Percentiles rank a stretch among this genome's conserved stretches.
Evolutionary conservation across 2,888 invertebrate species (phyloP).

Genomic region (Noctua janthe): DNA sequence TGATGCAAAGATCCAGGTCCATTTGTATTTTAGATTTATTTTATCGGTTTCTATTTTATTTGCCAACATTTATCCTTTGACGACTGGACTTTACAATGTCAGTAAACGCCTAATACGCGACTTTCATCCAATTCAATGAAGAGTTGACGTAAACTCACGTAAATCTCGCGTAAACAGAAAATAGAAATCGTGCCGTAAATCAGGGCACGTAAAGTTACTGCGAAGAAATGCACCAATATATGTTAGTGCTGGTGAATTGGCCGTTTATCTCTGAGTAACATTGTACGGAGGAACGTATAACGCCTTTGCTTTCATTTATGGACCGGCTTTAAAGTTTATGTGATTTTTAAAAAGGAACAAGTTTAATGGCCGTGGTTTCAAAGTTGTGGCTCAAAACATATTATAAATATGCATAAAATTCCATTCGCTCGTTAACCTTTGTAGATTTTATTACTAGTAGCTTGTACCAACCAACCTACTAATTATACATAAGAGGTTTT

Average conservation of each 20-base stretch:
- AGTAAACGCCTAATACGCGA: conserved; percentile 32
- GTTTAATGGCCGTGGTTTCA: conserved; percentile 30
- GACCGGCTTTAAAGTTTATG: conserved; percentile 55
- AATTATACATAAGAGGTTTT: not conserved
- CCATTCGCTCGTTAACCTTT: not conserved
- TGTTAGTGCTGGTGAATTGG: conserved; percentile 49
- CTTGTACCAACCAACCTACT: not conserved
- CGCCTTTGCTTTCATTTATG: conserved; percentile 55
- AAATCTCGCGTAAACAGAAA: conserved; percentile 32
- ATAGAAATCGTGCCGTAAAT: conserved; percentile 46
- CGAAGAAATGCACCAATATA: conserved; percentile 61
- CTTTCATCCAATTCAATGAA: conserved; percentile 33
- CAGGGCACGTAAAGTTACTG: conserved; percentile 40
- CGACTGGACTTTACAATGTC: conserved; percentile 31
- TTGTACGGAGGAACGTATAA: conserved; percentile 46
- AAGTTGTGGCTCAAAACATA: conserved; percentile 30
- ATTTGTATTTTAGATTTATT: conserved; percentile 38
- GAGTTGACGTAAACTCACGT: conserved; percentile 20
- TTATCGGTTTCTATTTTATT: conserved; percentile 52
- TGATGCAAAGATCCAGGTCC: too few relatives aligned
- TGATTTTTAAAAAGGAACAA: conserved; percentile 50
- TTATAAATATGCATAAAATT: conserved; percentile 1
- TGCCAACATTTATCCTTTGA: conserved; percentile 37
- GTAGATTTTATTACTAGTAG: not conserved
- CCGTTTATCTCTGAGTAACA: conserved; percentile 63